A percentile compares a stretch with the other conserved stretches of the same genome.
These are phyloP conservation scores for Tiphia femorata DNA, from an alignment of 2,888 invertebrate species.

Conservation along the genomic window DNA sequence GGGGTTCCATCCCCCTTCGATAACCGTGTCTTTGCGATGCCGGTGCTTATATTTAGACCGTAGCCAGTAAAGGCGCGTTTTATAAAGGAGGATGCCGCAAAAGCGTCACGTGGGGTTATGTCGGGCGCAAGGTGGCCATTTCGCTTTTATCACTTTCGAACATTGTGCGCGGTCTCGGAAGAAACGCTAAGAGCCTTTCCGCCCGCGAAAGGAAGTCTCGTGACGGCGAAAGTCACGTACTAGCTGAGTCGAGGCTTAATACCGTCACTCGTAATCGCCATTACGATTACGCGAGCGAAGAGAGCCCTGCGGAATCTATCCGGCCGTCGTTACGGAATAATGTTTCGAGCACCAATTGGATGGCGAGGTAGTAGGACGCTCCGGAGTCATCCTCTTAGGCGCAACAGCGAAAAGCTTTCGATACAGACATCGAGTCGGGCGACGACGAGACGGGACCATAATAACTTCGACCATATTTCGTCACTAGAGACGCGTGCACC, in stretches of 20 bases:
- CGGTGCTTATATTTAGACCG: slow-evolving; percentile 9
- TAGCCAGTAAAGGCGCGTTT: slow-evolving; percentile 15
- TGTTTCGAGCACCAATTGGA: not conserved
- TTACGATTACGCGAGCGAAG: not conserved
- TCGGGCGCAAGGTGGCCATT: slow-evolving; percentile 16
- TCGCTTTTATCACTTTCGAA: slow-evolving; percentile 25
- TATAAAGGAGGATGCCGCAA: slow-evolving; percentile 12
- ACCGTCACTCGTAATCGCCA: not conserved
- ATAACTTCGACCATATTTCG: no score
- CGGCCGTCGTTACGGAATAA: not conserved
- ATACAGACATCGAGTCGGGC: not conserved
- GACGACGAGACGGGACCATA: not conserved
- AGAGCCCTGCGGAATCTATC: not conserved
- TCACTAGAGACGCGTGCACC: no score
- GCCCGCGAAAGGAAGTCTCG: not conserved
- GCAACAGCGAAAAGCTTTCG: not conserved
- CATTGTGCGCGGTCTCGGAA: slow-evolving; percentile 12
- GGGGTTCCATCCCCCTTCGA: not conserved
- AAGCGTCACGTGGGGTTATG: slow-evolving; percentile 12
- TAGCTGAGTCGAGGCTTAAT: not conserved
- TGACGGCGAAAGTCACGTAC: not conserved
- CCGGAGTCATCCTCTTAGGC: not conserved
- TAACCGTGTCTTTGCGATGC: not conserved
- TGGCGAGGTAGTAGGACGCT: not conserved
- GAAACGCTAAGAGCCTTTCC: slow-evolving; percentile 17